Evolutionary conservation across 1,140 invertebrate species (phyloP).

Genomic region (Bombyx mori): DNA sequence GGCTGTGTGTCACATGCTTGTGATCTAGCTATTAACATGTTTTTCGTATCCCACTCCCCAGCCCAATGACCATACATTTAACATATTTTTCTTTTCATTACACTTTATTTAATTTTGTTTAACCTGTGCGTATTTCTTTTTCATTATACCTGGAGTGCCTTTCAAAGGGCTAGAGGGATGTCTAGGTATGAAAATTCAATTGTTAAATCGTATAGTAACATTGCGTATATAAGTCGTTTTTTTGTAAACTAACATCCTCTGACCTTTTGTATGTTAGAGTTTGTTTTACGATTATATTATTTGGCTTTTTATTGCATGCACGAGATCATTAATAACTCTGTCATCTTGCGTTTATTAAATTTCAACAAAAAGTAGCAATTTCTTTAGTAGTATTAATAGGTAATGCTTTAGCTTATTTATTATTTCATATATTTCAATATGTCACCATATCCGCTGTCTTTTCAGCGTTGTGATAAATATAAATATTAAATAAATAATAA

Average conservation of each 20-base stretch:
- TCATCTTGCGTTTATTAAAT: no score
- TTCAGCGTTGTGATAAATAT: not conserved
- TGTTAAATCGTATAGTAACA: constrained; percentile 4
- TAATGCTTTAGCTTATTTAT: no score
- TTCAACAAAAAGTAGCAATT: no score
- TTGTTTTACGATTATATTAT: constrained; percentile 11
- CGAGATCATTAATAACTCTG: no score
- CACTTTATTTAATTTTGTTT: constrained; percentile 18
- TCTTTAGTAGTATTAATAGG: no score
- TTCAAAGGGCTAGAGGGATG: constrained; percentile 63
- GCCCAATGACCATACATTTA: no score
- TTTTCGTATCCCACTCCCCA: no score
- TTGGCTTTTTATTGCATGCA: no score
- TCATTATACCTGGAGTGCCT: constrained; percentile 33
- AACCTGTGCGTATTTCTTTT: constrained; percentile 23
- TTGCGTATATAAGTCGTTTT: constrained; percentile 1
- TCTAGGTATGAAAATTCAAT: constrained; percentile 48
- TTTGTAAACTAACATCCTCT: constrained; percentile 37
- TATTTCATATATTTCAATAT: no score
- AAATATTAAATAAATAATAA: no score
- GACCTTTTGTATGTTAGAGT: constrained; percentile 45
- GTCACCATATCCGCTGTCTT: constrained; percentile 7
- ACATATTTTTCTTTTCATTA: not conserved
- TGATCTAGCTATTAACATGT: no score
- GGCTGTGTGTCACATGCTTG: no score